A percentile compares a stretch with the other conserved stretches of the same genome.
Conservation (phyloP, 2,797 vertebrate species). For the Pristis pectinata region DNA sequence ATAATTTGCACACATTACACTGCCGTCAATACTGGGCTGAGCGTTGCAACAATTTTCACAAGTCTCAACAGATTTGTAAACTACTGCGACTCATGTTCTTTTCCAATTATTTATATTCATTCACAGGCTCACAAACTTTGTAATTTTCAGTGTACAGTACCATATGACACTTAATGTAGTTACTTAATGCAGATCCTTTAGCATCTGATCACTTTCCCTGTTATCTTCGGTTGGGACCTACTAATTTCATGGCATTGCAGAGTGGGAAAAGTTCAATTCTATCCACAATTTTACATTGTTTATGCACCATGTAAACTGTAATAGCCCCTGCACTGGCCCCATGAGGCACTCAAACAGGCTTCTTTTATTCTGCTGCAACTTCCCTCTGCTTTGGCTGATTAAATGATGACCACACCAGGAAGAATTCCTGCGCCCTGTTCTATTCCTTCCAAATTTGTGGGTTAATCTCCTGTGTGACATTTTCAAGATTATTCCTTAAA, state of each 20-base stretch:
- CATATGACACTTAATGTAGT: background rate
- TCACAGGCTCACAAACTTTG: background rate
- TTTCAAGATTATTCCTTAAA: background rate
- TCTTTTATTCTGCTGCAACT: background rate
- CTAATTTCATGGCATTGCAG: background rate
- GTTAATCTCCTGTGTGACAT: background rate
- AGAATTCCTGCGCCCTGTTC: background rate
- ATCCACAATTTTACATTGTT: background rate
- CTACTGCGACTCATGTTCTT: background rate
- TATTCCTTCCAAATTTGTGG: background rate
- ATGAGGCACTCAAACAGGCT: background rate
- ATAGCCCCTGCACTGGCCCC: background rate
- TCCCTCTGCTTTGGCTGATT: background rate
- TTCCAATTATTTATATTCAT: background rate
- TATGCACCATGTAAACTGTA: background rate
- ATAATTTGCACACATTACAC: background rate
- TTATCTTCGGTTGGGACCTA: background rate
- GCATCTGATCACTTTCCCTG: background rate
- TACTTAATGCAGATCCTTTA: background rate
- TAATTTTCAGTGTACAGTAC: background rate
- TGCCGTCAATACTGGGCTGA: background rate
- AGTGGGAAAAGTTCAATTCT: background rate
- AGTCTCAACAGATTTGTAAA: background rate
- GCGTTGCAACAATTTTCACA: background rate
- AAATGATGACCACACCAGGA: background rate